A percentile compares a stretch with the other conserved stretches of the same genome.
Evolutionary conservation across 2,113 vertebrate genomes (phyloP).

Genomic region (Phycodurus eques): DNA sequence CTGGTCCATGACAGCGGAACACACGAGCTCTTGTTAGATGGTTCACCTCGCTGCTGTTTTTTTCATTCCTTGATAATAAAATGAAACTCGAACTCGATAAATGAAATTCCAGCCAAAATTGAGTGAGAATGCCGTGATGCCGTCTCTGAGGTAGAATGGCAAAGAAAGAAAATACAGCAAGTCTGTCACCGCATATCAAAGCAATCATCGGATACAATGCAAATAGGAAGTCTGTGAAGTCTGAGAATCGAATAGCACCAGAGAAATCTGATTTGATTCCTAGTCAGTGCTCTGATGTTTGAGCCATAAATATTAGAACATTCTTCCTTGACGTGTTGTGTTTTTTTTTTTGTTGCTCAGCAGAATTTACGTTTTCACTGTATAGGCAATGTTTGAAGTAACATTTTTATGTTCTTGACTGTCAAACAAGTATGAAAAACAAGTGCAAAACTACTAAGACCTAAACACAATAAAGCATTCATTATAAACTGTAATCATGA

Average conservation of each 20-base stretch:
- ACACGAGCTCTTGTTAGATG: neutral
- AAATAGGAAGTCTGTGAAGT: neutral
- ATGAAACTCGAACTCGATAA: neutral
- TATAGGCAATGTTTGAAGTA: neutral
- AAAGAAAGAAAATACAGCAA: conserved; percentile 1
- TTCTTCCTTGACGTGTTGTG: neutral
- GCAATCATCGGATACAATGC: neutral
- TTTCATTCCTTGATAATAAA: conserved; percentile 11
- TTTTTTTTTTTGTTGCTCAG: too few relatives aligned
- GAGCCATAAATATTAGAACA: neutral
- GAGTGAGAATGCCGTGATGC: neutral
- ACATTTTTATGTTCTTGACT: too few relatives aligned
- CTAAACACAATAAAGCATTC: neutral
- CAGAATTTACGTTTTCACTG: neutral
- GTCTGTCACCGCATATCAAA: neutral
- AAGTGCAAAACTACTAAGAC: too few relatives aligned
- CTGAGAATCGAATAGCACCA: neutral
- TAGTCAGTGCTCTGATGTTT: neutral
- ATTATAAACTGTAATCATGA: neutral
- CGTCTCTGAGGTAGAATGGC: neutral
- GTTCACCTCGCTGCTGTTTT: conserved; percentile 3
- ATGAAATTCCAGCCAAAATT: neutral
- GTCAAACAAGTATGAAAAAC: too few relatives aligned
- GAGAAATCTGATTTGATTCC: neutral
- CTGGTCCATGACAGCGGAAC: conserved; percentile 4